Evolutionary conservation across 2,113 vertebrate species (phyloP), one percentile per base, ranked within the genome.

Genomic region (Melospiza melodia): DNA sequence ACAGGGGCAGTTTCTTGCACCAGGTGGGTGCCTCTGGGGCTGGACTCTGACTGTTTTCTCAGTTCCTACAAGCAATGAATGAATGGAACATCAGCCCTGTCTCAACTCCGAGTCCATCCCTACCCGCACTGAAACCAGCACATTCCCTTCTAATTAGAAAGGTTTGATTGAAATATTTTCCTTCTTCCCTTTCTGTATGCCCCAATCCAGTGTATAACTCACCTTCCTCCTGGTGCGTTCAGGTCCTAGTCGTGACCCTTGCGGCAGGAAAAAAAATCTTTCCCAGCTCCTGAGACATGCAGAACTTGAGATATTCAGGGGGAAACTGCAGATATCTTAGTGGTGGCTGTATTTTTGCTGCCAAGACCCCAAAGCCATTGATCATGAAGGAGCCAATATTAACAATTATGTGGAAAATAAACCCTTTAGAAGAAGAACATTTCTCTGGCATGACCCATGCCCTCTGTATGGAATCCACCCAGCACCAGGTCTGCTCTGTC

Each of bases 1-100:
- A 12, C 0, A 0, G 9, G 2, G 43, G 31, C 37, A 27, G 61
- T 6, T 1, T 1, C 55, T 48, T 12, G 37, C 33, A 55, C 30
- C 39, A 49, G 62, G 22, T 3, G 1, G 33, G n/a, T 2, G 5
- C 62, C n/a, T 69, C 82, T 73, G 58, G 22, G 49, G 8, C 35
- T 82, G 57, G 22, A 14, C 31, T 7, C 28, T 43, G 76, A 25
- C 57, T 82, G 27, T 24, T 33, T 68, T 52, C 20, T 49, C 31
- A 37, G 2, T 48, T 92, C 67, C 59, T 67, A 17, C 17, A 41
- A 61, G 24, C 27, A 72, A 5, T 25, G 24, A 86, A 21, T 68
- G 41, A 55, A 55, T n/a, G 31, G 90, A 90, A 59, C 28, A 67
- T 16, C 55, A 82, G 61, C 37, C 13, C 41, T 48, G 7, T 24